Conservation (phyloP, 92 coral and sea anemone genomes). For the Heteractis magnifica region DNA sequence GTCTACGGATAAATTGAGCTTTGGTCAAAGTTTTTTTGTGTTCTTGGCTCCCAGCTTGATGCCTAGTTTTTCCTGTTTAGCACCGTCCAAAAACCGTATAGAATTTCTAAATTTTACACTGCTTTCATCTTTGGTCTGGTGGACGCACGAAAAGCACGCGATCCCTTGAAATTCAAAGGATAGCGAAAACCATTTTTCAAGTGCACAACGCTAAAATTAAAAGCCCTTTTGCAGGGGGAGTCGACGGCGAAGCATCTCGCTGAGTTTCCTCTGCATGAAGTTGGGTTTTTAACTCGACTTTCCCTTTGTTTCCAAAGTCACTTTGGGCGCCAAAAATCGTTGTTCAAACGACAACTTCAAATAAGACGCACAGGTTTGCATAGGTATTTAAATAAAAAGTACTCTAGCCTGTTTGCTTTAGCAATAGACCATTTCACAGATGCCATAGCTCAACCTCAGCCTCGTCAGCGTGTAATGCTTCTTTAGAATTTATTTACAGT, state of each 20-base stretch:
- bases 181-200: background rate
- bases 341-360: background rate
- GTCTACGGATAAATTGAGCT: background rate
- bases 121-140: background rate
- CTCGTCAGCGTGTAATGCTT: no score
- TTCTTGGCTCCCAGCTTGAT: background rate
- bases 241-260: conserved; percentile 1
- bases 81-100: background rate
- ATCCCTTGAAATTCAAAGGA: background rate
- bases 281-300: background rate
- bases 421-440: no score
- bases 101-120: background rate
- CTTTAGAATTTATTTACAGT: no score
- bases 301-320: background rate
- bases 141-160: background rate
- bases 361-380: background rate
- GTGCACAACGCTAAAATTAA: background rate
- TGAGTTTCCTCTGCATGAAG: conserved; percentile 1
- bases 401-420: background rate
- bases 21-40: background rate
- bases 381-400: background rate
- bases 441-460: no score
- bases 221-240: background rate
- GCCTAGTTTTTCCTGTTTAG: background rate
- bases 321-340: conserved; percentile 6